A percentile compares a stretch with the other conserved stretches of the same genome.
These are phyloP conservation scores for Rhagophthalmus giganteus DNA, from an alignment of 2,888 invertebrate genomes.

Conservation along the genomic window DNA sequence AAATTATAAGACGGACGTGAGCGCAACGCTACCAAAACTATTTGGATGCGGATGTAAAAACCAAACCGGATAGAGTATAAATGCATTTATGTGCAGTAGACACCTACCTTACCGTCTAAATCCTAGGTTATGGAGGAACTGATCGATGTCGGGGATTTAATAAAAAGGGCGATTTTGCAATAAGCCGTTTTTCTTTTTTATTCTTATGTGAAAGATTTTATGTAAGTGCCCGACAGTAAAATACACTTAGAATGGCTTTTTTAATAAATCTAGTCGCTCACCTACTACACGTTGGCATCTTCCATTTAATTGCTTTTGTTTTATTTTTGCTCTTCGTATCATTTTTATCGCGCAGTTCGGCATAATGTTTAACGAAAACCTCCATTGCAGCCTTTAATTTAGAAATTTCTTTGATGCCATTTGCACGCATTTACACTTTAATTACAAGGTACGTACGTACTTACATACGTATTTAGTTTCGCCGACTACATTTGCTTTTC, in stretches of 20 bases:
- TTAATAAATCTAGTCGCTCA: constrained; percentile 22
- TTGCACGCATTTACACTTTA: constrained; percentile 18
- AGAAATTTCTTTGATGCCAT: constrained; percentile 14
- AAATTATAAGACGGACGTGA: constrained; percentile 4
- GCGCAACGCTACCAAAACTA: constrained; percentile 17
- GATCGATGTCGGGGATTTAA: constrained; percentile 52
- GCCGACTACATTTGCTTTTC: constrained; percentile 10
- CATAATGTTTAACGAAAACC: neutral
- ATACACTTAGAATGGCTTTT: constrained; percentile 13
- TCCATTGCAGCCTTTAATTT: constrained; percentile 2
- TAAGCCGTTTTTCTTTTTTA: constrained; percentile 23
- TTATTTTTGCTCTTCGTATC: constrained; percentile 8
- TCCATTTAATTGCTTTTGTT: constrained; percentile 7
- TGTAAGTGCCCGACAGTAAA: constrained; percentile 16
- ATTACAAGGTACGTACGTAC: too few relatives aligned
- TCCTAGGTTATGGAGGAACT: constrained; percentile 46
- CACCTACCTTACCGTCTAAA: constrained; percentile 45
- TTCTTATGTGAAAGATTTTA: constrained; percentile 12
- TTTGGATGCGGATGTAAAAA: constrained; percentile 23
- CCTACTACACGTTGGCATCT: neutral
- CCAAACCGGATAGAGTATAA: constrained; percentile 35
- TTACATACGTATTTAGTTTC: constrained; percentile 10
- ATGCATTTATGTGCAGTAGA: constrained; percentile 49
- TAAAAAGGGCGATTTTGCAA: constrained; percentile 39
- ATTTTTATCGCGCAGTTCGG: constrained; percentile 1